These are phyloP conservation scores for Olivierus martensii DNA, from an alignment of 1,140 invertebrate species.

Conservation along the genomic window DNA sequence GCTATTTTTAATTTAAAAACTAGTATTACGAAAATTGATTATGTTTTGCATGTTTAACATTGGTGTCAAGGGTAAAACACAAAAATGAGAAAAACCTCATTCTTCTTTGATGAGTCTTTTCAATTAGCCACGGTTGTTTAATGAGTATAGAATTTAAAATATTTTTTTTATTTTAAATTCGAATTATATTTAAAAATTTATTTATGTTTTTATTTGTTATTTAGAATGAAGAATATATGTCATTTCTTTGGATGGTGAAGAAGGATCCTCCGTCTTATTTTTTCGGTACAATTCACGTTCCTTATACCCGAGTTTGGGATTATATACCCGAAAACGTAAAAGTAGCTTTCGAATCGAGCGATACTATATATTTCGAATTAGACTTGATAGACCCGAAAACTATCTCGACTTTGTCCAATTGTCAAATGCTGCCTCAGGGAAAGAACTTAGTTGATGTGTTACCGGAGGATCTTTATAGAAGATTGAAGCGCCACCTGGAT, in stretches of 20 bases:
- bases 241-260: constrained; percentile 32
- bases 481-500: constrained; percentile 37
- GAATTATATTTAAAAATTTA: too few species aligned
- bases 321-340: constrained; percentile 38
- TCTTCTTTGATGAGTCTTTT: too few species aligned
- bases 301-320: constrained; percentile 42
- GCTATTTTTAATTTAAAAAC: too few species aligned
- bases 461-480: constrained; percentile 32
- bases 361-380: constrained; percentile 41
- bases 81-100: too few species aligned
- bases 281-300: constrained; percentile 45
- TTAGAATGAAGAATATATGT: constrained; percentile 16
- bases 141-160: too few species aligned
- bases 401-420: constrained; percentile 33
- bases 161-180: too few species aligned
- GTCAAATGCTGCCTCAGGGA: constrained; percentile 37
- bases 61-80: too few species aligned
- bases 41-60: too few species aligned
- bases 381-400: constrained; percentile 39
- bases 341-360: constrained; percentile 35
- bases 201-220: too few species aligned
- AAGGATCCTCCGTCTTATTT: constrained; percentile 36
- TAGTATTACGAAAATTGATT: too few species aligned
- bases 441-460: constrained; percentile 33
- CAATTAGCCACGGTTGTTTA: too few species aligned